These are phyloP conservation scores for Austrolebias charrua DNA, from an alignment of 2,797 vertebrate genomes.

Conservation along the genomic window DNA sequence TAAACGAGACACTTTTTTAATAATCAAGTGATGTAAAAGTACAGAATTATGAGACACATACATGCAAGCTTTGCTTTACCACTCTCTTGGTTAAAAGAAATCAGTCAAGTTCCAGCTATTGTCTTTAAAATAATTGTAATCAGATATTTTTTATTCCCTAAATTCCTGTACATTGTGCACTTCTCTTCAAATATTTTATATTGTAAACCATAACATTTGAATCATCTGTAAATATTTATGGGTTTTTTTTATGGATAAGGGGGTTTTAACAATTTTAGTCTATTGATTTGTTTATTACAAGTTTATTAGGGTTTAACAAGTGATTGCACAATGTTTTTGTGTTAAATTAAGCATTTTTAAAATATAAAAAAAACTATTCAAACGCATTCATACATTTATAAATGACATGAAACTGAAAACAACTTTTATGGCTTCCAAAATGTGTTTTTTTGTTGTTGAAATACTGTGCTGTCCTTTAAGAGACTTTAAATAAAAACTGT, in stretches of 20 bases:
- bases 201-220: background rate
- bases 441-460: too few relatives aligned
- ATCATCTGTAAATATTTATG: background rate
- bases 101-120: too few relatives aligned
- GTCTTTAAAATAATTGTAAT: background rate
- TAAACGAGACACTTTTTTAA: slow-evolving; percentile 18
- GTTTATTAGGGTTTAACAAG: background rate
- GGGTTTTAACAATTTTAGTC: background rate
- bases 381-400: too few relatives aligned
- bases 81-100: too few relatives aligned
- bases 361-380: too few relatives aligned
- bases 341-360: too few relatives aligned
- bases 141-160: background rate
- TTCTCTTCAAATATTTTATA: background rate
- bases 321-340: too few relatives aligned
- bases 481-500: background rate
- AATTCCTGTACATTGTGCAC: background rate
- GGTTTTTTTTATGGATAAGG: too few relatives aligned
- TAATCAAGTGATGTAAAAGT: slow-evolving; percentile 3
- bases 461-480: too few relatives aligned
- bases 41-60: slow-evolving; percentile 2
- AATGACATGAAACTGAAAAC: too few relatives aligned
- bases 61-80: too few relatives aligned
- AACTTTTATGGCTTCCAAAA: too few relatives aligned
- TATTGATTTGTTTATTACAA: background rate